Percentiles rank a stretch among this genome's conserved stretches.
phyloP scores from a whole-genome alignment of 1,140 invertebrate species.

The Sinonovacula constricta region DNA sequence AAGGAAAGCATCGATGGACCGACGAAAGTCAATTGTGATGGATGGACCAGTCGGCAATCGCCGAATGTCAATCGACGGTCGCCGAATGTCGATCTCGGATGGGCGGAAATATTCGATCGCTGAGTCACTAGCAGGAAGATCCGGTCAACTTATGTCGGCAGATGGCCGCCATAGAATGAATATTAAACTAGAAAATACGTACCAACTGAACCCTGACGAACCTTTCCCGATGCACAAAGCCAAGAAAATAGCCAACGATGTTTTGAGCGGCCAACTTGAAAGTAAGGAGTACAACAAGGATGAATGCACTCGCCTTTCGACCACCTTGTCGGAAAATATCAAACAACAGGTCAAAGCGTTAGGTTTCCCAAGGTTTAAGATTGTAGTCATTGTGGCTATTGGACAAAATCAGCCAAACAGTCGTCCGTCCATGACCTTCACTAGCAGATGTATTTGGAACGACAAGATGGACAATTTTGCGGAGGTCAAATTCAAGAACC shows the following conservation, averaged over 20 bases:
- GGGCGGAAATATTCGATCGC: conserved; percentile 29
- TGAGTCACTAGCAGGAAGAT: conserved; percentile 31
- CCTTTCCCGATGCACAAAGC: conserved; percentile 54
- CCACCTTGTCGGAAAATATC: conserved; percentile 57
- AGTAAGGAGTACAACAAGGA: conserved; percentile 57
- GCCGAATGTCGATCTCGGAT: conserved; percentile 23
- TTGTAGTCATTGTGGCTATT: conserved; percentile 67
- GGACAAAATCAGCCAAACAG: conserved; percentile 56
- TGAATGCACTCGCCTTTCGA: conserved; percentile 40
- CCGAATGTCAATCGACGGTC: background rate
- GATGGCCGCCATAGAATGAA: conserved; percentile 9
- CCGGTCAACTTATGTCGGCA: conserved; percentile 41
- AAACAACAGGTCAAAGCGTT: conserved; percentile 61
- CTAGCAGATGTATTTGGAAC: conserved; percentile 71
- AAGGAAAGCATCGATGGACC: conserved; percentile 9
- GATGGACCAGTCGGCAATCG: no score
- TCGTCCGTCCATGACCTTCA: conserved; percentile 59
- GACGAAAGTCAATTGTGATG: background rate
- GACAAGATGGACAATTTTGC: conserved; percentile 69
- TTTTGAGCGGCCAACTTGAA: conserved; percentile 54
- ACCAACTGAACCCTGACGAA: conserved; percentile 62
- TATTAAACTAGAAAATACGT: conserved; percentile 63
- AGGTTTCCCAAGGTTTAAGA: conserved; percentile 64
- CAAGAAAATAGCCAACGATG: conserved; percentile 57
- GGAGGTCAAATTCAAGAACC: conserved; percentile 57